Evolutionary conservation across 2,797 vertebrate genomes (phyloP).

Genomic region (Telmatherina bonti): DNA sequence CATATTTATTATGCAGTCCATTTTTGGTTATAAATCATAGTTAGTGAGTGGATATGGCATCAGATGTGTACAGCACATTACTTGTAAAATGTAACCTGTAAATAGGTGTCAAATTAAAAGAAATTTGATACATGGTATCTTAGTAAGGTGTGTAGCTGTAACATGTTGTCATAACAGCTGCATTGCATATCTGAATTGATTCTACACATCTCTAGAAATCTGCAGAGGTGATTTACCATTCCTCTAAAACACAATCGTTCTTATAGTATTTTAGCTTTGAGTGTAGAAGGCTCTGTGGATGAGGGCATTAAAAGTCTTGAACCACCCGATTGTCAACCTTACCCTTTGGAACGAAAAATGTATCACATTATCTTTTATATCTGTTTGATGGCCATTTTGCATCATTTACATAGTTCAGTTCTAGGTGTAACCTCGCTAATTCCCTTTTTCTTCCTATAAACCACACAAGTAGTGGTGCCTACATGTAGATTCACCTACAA

Average conservation of each 20-base stretch:
- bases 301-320: background rate
- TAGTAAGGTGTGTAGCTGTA: too few species aligned
- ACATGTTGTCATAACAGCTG: background rate
- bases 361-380: too few species aligned
- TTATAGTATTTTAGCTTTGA: background rate
- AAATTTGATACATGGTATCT: background rate
- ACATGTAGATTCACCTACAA: too few species aligned
- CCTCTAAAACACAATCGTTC: background rate
- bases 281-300: background rate
- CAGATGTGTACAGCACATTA: constrained; percentile 19
- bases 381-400: too few species aligned
- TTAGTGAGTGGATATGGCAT: constrained; percentile 11
- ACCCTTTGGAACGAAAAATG: too few species aligned
- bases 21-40: constrained; percentile 19
- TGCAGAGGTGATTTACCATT: background rate
- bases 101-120: background rate
- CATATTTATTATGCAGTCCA: constrained; percentile 16
- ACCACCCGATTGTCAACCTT: background rate
- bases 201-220: background rate
- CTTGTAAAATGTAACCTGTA: constrained; percentile 20
- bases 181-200: background rate
- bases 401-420: too few species aligned
- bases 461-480: too few species aligned
- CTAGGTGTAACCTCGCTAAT: too few species aligned
- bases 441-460: too few species aligned